A percentile compares a stretch with the other conserved stretches of the same genome.
Conservation (phyloP, 2,113 vertebrate species). For the Leiothrix lutea region DNA sequence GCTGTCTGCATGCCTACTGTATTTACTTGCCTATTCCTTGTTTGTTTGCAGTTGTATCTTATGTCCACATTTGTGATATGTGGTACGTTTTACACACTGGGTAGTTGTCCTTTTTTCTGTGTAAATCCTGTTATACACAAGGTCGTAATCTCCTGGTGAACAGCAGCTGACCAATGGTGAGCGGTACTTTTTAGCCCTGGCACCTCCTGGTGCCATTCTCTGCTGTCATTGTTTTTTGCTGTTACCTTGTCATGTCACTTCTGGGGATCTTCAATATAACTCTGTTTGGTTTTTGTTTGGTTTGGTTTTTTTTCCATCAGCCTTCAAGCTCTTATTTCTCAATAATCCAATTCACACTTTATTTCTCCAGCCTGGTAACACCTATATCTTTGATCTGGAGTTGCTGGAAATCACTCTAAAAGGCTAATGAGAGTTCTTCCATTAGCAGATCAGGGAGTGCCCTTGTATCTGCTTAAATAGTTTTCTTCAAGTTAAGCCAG, state of each 20-base stretch:
- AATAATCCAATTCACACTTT: background rate
- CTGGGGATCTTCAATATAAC: background rate
- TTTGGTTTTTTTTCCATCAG: background rate
- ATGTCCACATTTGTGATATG: background rate
- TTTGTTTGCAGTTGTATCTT: background rate
- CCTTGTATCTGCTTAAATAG: background rate
- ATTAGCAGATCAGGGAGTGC: background rate
- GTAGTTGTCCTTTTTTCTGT: background rate
- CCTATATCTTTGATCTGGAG: background rate
- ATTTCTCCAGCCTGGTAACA: background rate
- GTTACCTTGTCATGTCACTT: background rate
- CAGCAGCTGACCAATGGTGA: background rate
- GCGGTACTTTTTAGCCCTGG: background rate
- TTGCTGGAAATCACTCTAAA: background rate
- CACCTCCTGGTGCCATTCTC: background rate
- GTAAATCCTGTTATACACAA: background rate
- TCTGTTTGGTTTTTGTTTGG: rapidly evolving
- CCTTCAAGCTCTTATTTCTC: background rate
- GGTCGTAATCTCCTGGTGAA: background rate
- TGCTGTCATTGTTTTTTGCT: background rate
- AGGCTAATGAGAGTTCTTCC: background rate
- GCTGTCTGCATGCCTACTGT: background rate
- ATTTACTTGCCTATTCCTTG: background rate
- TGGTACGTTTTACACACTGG: background rate
- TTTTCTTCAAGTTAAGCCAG: background rate